These are phyloP conservation scores for Platycheirus albimanus DNA, from an alignment of 2,888 invertebrate genomes.

Conservation along the genomic window DNA sequence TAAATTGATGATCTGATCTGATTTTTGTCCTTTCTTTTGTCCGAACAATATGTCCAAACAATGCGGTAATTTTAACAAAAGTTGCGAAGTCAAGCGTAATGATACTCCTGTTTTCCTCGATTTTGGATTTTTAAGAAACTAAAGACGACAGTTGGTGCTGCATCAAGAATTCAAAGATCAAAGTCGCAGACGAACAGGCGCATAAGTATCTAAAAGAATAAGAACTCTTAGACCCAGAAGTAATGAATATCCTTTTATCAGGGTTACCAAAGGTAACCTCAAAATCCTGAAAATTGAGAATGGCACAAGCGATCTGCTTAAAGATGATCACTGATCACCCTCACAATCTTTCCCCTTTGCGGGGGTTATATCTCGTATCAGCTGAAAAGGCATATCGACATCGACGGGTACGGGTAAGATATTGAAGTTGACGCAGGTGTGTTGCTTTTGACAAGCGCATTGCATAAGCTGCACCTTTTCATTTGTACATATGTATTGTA, in stretches of 20 bases:
- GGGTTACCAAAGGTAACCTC: slow-evolving; percentile 61
- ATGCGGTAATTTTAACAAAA: slow-evolving; percentile 61
- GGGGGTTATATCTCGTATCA: slow-evolving; percentile 30
- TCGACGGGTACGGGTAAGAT: too few species aligned
- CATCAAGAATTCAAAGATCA: slow-evolving; percentile 61
- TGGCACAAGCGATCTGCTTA: slow-evolving; percentile 69
- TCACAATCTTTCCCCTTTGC: neutral
- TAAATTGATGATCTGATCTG: slow-evolving; percentile 60
- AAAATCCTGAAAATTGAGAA: slow-evolving; percentile 63
- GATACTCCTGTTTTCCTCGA: slow-evolving; percentile 36
- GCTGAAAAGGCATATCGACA: slow-evolving; percentile 35
- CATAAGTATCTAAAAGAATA: slow-evolving; percentile 2
- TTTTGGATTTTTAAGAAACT: too few species aligned
- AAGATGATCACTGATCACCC: slow-evolving; percentile 22
- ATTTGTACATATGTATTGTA: slow-evolving; percentile 35
- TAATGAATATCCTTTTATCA: slow-evolving; percentile 64
- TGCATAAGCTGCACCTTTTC: slow-evolving; percentile 72
- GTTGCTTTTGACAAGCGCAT: slow-evolving; percentile 62
- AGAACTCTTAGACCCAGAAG: slow-evolving; percentile 12
- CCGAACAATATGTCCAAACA: slow-evolving; percentile 70
- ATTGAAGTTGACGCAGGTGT: slow-evolving; percentile 67
- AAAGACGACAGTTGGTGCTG: slow-evolving; percentile 45
- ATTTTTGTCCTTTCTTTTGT: slow-evolving; percentile 33
- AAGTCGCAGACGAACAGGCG: slow-evolving; percentile 54
- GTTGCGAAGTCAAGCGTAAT: slow-evolving; percentile 71